A percentile compares a stretch with the other conserved stretches of the same genome.
Evolutionary conservation across 2,888 invertebrate genomes (phyloP).

Genomic region (Himalopsyche kuldschensis): DNA sequence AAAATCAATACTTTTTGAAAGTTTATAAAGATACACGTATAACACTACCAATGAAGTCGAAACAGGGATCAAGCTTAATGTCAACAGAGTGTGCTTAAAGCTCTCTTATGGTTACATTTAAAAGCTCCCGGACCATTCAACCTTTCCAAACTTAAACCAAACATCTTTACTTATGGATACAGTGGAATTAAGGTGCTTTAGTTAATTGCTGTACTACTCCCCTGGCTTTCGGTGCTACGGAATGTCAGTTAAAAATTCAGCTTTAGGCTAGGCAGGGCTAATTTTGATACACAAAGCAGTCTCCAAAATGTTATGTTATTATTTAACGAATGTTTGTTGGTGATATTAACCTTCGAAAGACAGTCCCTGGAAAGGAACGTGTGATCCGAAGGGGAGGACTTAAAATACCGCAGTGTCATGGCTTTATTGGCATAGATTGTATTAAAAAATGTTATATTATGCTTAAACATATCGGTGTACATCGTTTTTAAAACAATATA

Average conservation of each 20-base stretch:
- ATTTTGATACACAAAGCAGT: neutral
- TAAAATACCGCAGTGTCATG: no score
- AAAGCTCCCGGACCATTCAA: neutral
- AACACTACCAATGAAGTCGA: neutral
- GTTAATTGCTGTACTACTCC: neutral
- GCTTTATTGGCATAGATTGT: no score
- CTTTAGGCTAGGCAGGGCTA: neutral
- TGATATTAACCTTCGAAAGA: no score
- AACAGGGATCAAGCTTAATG: neutral
- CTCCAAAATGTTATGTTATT: neutral
- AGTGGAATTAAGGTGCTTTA: neutral
- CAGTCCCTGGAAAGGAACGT: no score
- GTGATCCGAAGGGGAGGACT: no score
- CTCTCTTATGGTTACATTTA: neutral
- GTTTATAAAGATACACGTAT: neutral
- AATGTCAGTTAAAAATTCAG: neutral
- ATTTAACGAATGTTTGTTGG: no score
- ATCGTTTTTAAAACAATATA: no score
- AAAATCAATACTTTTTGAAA: neutral
- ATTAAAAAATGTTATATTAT: no score
- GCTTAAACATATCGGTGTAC: no score
- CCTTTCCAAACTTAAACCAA: neutral
- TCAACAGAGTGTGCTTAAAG: neutral
- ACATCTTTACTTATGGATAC: neutral
- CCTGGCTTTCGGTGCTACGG: neutral